phyloP scores from a whole-genome alignment of 2,888 invertebrate genomes.

The Stenurella melanura region DNA sequence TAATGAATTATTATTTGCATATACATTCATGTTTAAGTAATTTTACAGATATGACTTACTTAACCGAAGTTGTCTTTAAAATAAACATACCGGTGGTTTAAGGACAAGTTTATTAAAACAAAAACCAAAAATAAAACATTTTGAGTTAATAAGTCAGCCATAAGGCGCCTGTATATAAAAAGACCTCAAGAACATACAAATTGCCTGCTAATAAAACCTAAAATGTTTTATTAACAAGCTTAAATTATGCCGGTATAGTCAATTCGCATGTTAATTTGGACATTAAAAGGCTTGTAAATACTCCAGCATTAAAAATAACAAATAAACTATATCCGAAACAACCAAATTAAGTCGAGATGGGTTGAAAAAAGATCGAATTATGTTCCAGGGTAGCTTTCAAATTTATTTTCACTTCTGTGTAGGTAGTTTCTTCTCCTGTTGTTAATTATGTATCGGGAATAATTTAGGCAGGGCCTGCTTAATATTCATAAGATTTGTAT shows the following conservation, averaged over 20 bases:
- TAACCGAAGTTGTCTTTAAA: too few relatives aligned
- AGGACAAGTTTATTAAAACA: not conserved
- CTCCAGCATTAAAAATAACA: constrained; percentile 21
- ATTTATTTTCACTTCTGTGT: constrained; percentile 13
- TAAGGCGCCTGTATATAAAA: not conserved
- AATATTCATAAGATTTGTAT: constrained; percentile 17
- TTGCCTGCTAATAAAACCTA: constrained; percentile 22
- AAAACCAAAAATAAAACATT: not conserved
- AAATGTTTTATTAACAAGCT: constrained; percentile 36
- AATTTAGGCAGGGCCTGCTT: constrained; percentile 5
- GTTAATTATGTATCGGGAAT: not conserved
- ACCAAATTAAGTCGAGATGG: constrained; percentile 5
- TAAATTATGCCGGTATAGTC: constrained; percentile 23
- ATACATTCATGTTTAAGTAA: too few relatives aligned
- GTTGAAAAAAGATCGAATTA: constrained; percentile 1
- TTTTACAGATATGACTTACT: too few relatives aligned
- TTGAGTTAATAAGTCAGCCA: not conserved
- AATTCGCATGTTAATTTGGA: constrained; percentile 34
- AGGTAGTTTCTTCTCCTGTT: constrained; percentile 5
- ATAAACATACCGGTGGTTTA: not conserved
- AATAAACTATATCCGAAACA: constrained; percentile 6
- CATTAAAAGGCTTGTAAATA: constrained; percentile 18
- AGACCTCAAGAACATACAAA: constrained; percentile 19
- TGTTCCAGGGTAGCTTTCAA: constrained; percentile 1
- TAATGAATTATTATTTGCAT: too few relatives aligned